Percentiles rank a stretch among this genome's conserved stretches.
These are phyloP conservation scores for Apus apus DNA, from an alignment of 2,113 vertebrate species.

Conservation along the genomic window DNA sequence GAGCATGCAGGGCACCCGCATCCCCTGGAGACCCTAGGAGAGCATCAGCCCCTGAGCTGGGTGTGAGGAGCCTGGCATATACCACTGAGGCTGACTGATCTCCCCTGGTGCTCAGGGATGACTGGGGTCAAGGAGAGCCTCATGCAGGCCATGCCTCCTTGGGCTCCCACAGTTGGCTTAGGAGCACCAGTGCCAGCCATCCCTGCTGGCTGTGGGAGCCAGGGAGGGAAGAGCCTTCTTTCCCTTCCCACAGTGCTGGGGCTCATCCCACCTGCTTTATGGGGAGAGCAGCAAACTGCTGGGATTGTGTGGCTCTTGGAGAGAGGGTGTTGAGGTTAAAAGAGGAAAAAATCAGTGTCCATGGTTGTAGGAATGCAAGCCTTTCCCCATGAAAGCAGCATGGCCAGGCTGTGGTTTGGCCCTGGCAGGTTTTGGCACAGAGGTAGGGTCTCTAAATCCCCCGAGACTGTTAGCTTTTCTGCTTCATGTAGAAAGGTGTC, in stretches of 20 bases:
- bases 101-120: background rate
- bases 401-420: background rate
- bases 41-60: background rate
- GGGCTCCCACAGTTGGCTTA: background rate
- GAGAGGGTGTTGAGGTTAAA: background rate
- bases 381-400: background rate
- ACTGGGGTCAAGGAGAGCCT: background rate
- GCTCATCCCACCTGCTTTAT: background rate
- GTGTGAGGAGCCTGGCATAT: background rate
- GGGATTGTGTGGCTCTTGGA: background rate
- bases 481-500: background rate
- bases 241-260: background rate
- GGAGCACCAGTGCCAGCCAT: background rate
- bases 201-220: background rate
- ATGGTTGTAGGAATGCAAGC: background rate
- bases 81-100: fast-evolving
- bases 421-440: background rate
- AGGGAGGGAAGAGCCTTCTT: background rate
- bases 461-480: background rate
- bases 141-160: background rate
- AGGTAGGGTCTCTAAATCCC: background rate
- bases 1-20: fast-evolving
- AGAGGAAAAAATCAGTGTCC: background rate
- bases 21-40: background rate
- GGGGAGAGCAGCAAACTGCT: background rate